phyloP scores from a whole-genome alignment of 2,113 vertebrate genomes.

The Brienomyrus brachyistius region DNA sequence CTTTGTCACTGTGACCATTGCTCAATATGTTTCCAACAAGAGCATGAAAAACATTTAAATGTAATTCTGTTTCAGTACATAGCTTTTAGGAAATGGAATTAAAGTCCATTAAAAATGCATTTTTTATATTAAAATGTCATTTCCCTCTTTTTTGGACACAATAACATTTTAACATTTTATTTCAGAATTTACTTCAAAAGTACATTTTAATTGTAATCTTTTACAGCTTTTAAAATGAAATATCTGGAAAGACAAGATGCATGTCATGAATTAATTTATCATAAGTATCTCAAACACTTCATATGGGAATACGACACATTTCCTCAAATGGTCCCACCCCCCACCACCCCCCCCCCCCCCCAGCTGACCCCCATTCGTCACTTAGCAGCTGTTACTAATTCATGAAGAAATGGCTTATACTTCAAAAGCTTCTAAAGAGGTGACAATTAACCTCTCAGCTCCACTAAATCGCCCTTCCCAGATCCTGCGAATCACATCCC shows the following conservation, averaged over 20 bases:
- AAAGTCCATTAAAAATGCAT: background rate
- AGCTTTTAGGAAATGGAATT: background rate
- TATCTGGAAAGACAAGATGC: background rate
- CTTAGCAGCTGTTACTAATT: constrained; percentile 9
- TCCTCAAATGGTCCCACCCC: background rate
- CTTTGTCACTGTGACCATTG: constrained; percentile 1
- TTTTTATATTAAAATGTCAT: background rate
- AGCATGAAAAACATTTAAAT: constrained; percentile 11
- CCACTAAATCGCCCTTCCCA: background rate
- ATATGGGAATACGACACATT: background rate
- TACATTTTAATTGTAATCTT: background rate
- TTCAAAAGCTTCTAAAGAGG: background rate
- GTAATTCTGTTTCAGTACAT: background rate
- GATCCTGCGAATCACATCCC: background rate
- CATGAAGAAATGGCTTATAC: constrained; percentile 13
- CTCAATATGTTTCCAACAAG: constrained; percentile 1
- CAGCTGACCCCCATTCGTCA: background rate
- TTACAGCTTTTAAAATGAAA: background rate
- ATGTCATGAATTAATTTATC: background rate
- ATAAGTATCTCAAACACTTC: background rate
- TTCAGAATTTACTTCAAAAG: background rate
- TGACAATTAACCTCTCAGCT: constrained; percentile 13
- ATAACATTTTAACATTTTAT: background rate
- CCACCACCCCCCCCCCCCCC: background rate
- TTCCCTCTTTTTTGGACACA: background rate